These are phyloP conservation scores for Tenthredo amoena DNA, from an alignment of 2,888 invertebrate genomes.

Conservation along the genomic window DNA sequence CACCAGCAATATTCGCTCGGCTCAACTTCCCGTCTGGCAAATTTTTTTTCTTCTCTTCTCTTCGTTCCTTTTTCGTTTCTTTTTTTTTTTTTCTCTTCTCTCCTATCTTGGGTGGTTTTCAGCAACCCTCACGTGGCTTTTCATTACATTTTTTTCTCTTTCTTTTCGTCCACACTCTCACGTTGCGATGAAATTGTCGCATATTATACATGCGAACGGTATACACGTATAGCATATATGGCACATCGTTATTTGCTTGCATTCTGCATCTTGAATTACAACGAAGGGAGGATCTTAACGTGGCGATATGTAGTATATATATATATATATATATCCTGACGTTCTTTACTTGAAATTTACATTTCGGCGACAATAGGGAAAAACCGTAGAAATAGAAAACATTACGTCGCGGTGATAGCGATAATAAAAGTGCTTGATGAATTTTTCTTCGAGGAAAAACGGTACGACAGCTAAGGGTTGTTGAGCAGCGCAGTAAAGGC, in stretches of 20 bases:
- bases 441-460: not conserved
- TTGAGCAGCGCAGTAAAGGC: constrained; percentile 4
- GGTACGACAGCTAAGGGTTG: constrained; percentile 20
- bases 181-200: constrained; percentile 2
- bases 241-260: not conserved
- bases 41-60: not conserved
- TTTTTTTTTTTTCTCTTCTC: not conserved
- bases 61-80: not conserved
- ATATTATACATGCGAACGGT: not conserved
- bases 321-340: no score
- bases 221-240: not conserved
- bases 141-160: not conserved
- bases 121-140: not conserved
- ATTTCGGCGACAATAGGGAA: not conserved
- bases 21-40: constrained; percentile 16
- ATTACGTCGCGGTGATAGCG: not conserved
- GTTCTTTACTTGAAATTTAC: not conserved
- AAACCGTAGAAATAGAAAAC: not conserved
- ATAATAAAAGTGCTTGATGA: not conserved
- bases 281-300: not conserved
- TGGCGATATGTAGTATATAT: not conserved
- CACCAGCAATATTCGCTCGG: constrained; percentile 52
- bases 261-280: not conserved
- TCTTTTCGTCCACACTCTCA: not conserved
- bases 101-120: not conserved